Conservation (phyloP, 2,797 vertebrate genomes). For the Smutsia gigantea region DNA sequence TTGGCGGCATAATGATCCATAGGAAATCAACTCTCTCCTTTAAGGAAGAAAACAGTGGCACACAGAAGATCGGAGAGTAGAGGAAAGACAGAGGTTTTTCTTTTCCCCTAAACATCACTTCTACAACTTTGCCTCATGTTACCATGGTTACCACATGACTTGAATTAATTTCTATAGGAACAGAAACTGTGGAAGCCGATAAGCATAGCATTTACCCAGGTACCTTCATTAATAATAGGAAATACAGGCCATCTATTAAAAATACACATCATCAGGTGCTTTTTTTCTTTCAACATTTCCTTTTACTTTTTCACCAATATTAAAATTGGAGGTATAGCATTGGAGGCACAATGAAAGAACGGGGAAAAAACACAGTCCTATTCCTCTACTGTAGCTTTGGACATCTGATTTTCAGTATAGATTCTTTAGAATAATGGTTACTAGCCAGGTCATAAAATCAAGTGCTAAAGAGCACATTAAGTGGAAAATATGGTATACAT, state of each 20-base stretch:
- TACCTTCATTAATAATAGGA: slow-evolving; percentile 53
- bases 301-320: slow-evolving; percentile 43
- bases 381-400: neutral
- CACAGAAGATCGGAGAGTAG: neutral
- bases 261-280: neutral
- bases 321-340: neutral
- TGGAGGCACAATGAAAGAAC: neutral
- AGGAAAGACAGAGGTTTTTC: slow-evolving; percentile 51
- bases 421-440: neutral
- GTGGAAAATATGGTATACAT: neutral
- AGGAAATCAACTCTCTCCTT: slow-evolving; percentile 36
- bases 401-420: neutral
- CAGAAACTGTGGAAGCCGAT: neutral
- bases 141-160: slow-evolving; percentile 72
- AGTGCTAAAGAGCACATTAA: neutral
- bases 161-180: slow-evolving; percentile 73
- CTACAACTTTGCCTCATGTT: slow-evolving; percentile 50
- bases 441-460: neutral
- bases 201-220: slow-evolving; percentile 40
- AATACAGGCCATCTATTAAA: slow-evolving; percentile 25
- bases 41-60: neutral
- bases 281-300: slow-evolving; percentile 18
- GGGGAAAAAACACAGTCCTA: neutral
- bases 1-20: neutral
- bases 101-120: slow-evolving; percentile 47